Base-by-base conservation (phyloP, 2,888 invertebrate genomes). In the Chrysodeixis includens region DNA sequence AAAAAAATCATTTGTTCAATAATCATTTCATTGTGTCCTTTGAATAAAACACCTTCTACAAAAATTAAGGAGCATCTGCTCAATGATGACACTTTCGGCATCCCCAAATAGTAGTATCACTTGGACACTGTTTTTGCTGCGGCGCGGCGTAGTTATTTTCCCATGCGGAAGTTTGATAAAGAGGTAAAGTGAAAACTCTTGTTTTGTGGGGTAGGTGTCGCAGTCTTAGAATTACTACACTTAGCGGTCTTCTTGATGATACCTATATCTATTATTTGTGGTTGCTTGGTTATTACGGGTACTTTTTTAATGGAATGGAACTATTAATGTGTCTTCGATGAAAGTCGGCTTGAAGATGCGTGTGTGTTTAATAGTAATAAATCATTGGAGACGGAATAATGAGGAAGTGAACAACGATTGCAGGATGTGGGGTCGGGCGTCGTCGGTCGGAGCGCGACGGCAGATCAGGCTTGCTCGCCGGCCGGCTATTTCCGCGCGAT, bases 401-500 rank as follows among this genome's bases (percentile, higher is more conserved):
- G 69, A 74, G 73, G 75, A 78, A 76, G 58, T 76, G 63, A 78
- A 64, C 56, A 59, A 56, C 26, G 67, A 73, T 67, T 73, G 71
- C 69, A 70, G 62, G 63, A 65, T 60, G 57, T 73, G 70, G 30
- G 63, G 70, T 65, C 53, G 65, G 70, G 52, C 30, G 54, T 62
- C 61, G 60, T 65, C 49, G 52, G 54, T 57, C 46, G 56, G 69
- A 56, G 58, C 61, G 71, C 76, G 70, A 71, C 66, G 66, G 72
- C 58, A 66, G 77, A 71, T 78, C 65, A 69, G 72, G 66, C 66
- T 71, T 70, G 75, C 72, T 73, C 69, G 78, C 69, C 70, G 75
- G 79, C 72, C 67, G 71, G 83, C 81, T 85, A 87, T 86, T 88
- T 85, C 81, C 77, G 80, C 78, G 69, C 83, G 86, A 88, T 89